Conservation (phyloP, 2,113 vertebrate species). For the Lathamus discolor region DNA sequence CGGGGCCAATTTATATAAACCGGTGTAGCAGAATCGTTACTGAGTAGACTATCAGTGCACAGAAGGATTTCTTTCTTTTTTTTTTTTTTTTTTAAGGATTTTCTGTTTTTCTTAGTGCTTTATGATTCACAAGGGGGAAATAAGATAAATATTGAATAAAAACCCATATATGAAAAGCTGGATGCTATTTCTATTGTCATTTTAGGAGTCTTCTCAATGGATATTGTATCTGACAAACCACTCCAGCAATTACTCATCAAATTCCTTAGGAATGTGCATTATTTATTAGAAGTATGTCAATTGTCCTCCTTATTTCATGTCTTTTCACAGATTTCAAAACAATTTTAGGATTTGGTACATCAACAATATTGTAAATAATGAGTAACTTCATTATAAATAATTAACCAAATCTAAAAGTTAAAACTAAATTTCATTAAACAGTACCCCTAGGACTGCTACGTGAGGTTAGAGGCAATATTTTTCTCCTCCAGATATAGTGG, state of each 20-base stretch:
- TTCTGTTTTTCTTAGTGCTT: not conserved
- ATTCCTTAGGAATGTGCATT: not conserved
- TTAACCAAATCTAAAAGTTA: not conserved
- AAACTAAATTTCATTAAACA: not conserved
- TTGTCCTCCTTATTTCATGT: not conserved
- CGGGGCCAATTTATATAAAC: not conserved
- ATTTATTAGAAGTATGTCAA: not conserved
- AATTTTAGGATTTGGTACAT: not conserved
- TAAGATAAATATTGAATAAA: not conserved
- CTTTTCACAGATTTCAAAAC: not conserved
- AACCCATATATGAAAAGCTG: not conserved
- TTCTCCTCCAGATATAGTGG: not conserved
- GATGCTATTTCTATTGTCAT: not conserved
- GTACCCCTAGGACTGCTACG: not conserved
- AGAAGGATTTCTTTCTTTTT: not conserved
- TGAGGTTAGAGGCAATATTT: not conserved
- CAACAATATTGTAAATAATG: not conserved
- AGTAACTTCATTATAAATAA: not conserved
- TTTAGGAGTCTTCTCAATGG: not conserved
- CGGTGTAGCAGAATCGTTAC: not conserved
- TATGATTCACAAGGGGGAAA: rapidly evolving
- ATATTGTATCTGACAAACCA: not conserved
- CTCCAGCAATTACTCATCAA: not conserved
- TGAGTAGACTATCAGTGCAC: not conserved
- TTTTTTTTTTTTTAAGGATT: not conserved